phyloP scores from a whole-genome alignment of 2,113 vertebrate species.

The Chionis minor region DNA sequence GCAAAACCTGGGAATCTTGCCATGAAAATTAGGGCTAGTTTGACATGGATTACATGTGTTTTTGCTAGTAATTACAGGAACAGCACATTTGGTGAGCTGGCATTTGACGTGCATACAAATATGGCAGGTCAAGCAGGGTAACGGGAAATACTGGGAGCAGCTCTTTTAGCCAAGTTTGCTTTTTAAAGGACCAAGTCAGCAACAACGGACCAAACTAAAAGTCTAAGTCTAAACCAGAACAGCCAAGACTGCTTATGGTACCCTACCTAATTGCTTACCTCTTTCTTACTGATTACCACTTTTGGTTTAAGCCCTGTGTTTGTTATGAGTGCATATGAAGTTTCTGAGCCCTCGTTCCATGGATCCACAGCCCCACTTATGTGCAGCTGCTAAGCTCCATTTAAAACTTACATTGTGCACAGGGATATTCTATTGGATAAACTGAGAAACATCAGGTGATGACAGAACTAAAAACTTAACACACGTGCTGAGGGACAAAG shows the following conservation, averaged over 20 bases:
- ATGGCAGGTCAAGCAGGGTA: constrained; percentile 15
- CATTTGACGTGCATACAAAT: not conserved
- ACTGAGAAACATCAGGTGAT: not conserved
- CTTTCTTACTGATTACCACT: not conserved
- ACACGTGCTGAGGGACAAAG: not conserved
- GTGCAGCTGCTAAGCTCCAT: not conserved
- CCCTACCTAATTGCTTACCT: not conserved
- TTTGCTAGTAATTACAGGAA: constrained; percentile 5
- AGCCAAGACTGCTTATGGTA: not conserved
- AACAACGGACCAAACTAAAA: not conserved
- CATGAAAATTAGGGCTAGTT: not conserved
- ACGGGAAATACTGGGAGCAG: not conserved
- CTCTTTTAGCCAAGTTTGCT: not conserved
- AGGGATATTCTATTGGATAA: not conserved
- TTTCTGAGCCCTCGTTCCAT: not conserved
- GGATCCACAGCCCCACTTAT: not conserved
- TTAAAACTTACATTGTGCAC: not conserved
- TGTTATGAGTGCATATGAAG: not conserved
- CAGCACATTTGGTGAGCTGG: not conserved
- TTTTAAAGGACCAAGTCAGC: not conserved
- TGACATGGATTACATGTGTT: not conserved
- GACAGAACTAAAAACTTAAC: not conserved
- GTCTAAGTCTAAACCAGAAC: not conserved
- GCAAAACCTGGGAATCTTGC: not conserved
- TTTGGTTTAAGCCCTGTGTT: not conserved